Base-by-base conservation (phyloP, 1,140 invertebrate genomes). In the Trachymyrmex septentrionalis region DNA sequence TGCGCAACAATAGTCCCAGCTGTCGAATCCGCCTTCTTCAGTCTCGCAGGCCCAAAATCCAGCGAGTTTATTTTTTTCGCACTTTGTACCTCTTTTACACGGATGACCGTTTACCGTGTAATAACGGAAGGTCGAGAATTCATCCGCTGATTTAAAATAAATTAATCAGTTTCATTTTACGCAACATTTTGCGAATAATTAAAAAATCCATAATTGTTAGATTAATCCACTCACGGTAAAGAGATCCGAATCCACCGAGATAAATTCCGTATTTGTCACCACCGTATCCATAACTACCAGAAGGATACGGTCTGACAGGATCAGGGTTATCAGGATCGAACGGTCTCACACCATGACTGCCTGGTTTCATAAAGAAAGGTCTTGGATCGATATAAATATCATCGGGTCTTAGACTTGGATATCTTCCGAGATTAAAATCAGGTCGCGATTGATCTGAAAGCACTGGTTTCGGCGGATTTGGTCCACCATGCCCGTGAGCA, bases 1-100 rank as follows among this genome's bases (percentile, higher is more conserved):
- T 72, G 97, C 96, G 91, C 97, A 98, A 89, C 97, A 98, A 90
- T 98, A 98, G 92, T 98, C 97, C 97, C 97, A 98, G 53, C 96
- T 95, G 88, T 96, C 96, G 3, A 96, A 93, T 89, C 97, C 97
- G 2, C 96, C 96, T 19, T 96, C 97, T 87, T 98, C 97, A 1
- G 97, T 96, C 89, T 98, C 97, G 87, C 97, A 98, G 27, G 96
- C 97, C 96, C 97, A 98, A 92, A 98, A 97, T 0, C 97, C 97
- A 3, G 96, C 96, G 3, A 97, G 94, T n/a, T 95, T 93, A 90
- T 98, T 98, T 92, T 96, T 96, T 59, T 96, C 96, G 88, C 97
- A 98, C 0, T 95, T 94, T 0, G 97, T 97, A 16, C 97, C 97
- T 44, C 95, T 92, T n/a, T 96, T 96, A 89, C 97, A 98, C 1